phyloP scores from a whole-genome alignment of 2,113 vertebrate species.

The Muntiacus muntjak region DNA sequence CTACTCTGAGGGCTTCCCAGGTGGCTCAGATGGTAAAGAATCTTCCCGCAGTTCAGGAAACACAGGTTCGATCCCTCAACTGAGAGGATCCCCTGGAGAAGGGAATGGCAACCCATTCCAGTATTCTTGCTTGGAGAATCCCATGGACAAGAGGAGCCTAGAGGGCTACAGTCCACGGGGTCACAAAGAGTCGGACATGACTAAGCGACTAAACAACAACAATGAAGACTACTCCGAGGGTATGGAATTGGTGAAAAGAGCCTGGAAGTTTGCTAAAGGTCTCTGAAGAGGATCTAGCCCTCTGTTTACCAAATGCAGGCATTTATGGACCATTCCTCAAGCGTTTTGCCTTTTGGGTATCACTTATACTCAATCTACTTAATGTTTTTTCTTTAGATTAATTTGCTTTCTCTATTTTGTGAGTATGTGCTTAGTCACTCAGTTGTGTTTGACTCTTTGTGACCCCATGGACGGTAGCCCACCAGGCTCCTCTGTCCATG shows the following conservation, averaged over 20 bases:
- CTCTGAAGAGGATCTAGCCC: not conserved
- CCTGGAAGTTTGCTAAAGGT: not conserved
- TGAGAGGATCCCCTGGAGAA: not conserved
- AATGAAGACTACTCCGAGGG: not conserved
- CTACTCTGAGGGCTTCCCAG: not conserved
- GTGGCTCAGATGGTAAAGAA: not conserved
- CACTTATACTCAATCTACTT: not conserved
- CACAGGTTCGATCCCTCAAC: not conserved
- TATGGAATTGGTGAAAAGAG: not conserved
- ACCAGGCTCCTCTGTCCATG: not conserved
- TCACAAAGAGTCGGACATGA: not conserved
- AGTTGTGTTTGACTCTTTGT: not conserved
- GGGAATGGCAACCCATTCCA: not conserved
- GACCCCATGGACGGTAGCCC: not conserved
- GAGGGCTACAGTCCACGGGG: not conserved
- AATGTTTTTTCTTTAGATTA: not conserved
- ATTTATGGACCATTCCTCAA: not conserved
- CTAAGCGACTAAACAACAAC: not conserved
- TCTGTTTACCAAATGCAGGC: not conserved
- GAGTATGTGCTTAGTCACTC: not conserved
- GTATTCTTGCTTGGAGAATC: not conserved
- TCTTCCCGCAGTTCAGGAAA: not conserved
- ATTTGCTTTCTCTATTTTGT: not conserved
- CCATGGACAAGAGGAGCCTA: not conserved
- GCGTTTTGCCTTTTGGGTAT: not conserved